Evolutionary conservation across 2,113 vertebrate genomes (phyloP).

Genomic region (Notechis scutatus): DNA sequence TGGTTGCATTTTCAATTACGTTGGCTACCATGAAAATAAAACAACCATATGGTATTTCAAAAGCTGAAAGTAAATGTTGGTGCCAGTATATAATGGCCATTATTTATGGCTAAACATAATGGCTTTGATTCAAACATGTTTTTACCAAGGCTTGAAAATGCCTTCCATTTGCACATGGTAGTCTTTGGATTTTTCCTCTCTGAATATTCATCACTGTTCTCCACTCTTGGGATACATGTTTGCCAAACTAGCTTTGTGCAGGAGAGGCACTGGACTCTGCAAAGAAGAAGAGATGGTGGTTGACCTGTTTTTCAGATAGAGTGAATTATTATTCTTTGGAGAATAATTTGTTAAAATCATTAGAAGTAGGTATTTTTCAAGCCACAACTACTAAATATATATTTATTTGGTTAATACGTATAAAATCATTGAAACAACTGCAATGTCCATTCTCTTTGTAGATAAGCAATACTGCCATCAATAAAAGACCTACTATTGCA

Average conservation of each 20-base stretch:
- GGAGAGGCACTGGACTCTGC: not conserved
- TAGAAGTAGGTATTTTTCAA: not conserved
- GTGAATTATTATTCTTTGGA: not conserved
- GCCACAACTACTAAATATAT: not conserved
- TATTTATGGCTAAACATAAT: not conserved
- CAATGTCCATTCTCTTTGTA: not conserved
- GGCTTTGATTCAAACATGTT: not conserved
- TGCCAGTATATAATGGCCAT: not conserved
- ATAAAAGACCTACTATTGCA: not conserved
- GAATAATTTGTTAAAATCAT: not conserved
- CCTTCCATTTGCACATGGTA: not conserved
- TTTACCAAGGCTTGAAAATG: not conserved
- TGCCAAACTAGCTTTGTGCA: not conserved
- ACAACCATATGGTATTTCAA: not conserved
- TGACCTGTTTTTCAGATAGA: not conserved
- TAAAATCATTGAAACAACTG: not conserved
- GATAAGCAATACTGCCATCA: not conserved
- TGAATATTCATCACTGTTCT: not conserved
- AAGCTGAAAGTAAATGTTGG: not conserved
- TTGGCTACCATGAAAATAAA: not conserved
- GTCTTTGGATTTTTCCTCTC: not conserved
- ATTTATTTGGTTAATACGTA: not conserved
- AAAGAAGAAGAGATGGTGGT: not conserved
- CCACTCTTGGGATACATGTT: not conserved
- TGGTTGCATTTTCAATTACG: not conserved